These are phyloP conservation scores for Heliornis fulica DNA, from an alignment of 2,113 vertebrate species.

Conservation along the genomic window DNA sequence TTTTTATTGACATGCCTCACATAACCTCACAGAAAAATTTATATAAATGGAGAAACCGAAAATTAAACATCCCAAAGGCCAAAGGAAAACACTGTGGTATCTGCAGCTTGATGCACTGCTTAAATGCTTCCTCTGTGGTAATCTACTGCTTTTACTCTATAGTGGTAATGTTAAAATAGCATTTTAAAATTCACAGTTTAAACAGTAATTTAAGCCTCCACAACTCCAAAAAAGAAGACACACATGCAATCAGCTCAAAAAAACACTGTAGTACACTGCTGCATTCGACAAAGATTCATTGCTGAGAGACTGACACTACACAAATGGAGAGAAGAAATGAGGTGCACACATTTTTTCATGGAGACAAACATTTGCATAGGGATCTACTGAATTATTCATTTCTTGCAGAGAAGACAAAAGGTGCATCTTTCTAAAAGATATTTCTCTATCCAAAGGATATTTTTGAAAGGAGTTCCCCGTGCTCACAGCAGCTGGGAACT, in stretches of 20 bases:
- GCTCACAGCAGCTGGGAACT: background rate
- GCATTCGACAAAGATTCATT: background rate
- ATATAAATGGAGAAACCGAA: background rate
- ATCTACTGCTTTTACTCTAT: background rate
- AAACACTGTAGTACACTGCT: background rate
- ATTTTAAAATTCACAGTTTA: constrained; percentile 1
- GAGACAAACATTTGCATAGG: background rate
- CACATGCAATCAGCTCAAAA: background rate
- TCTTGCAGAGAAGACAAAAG: constrained; percentile 17
- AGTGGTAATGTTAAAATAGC: background rate
- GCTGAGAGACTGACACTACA: background rate
- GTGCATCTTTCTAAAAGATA: background rate
- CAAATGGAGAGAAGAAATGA: background rate
- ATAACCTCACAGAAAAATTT: background rate
- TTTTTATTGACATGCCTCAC: background rate
- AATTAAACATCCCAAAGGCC: background rate
- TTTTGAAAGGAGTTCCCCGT: background rate
- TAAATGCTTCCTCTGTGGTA: background rate
- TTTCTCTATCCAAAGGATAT: background rate
- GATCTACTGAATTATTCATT: background rate
- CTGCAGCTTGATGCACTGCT: background rate
- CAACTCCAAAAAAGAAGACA: background rate
- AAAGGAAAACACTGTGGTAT: background rate
- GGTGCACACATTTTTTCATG: background rate
- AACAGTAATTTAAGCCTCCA: constrained; percentile 19